Evolutionary conservation across 1,140 invertebrate genomes (phyloP).

Genomic region (Zaprionus nigranus): DNA sequence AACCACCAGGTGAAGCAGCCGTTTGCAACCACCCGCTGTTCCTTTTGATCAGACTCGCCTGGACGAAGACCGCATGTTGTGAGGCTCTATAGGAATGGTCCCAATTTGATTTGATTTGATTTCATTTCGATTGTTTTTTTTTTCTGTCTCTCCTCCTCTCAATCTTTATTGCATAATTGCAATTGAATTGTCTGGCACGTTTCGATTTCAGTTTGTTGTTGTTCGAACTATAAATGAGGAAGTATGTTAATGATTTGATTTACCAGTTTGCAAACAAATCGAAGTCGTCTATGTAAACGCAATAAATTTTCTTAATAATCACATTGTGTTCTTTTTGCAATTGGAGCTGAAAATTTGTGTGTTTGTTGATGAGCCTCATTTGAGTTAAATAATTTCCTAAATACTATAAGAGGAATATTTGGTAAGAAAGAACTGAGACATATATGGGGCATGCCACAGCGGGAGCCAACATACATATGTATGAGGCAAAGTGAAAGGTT

Average conservation of each 20-base stretch:
- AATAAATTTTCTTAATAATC: constrained; percentile 41
- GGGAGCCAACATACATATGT: not conserved
- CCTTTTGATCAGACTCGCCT: constrained; percentile 46
- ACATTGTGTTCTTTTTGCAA: constrained; percentile 42
- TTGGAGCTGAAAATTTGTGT: constrained; percentile 27
- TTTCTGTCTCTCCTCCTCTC: constrained; percentile 8
- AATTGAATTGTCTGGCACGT: constrained; percentile 59
- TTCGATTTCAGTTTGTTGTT: constrained; percentile 45
- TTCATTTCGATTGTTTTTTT: constrained; percentile 17
- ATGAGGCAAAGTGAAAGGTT: constrained; percentile 36
- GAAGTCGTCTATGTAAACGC: not conserved
- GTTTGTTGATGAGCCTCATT: constrained; percentile 42
- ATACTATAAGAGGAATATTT: no score
- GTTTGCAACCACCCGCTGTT: constrained; percentile 39
- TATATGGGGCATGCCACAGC: constrained; percentile 29
- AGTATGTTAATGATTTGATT: constrained; percentile 51
- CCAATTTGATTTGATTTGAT: constrained; percentile 14
- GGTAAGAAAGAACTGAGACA: constrained; percentile 19
- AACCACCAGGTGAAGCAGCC: constrained; percentile 3
- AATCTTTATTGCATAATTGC: constrained; percentile 54
- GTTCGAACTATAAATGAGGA: constrained; percentile 8
- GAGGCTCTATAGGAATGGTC: constrained; percentile 21
- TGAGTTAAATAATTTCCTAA: constrained; percentile 38
- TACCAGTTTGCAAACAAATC: constrained; percentile 25
- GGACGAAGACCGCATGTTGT: constrained; percentile 39